Conservation (phyloP, 1,140 invertebrate species). For the Leptinotarsa texana region DNA sequence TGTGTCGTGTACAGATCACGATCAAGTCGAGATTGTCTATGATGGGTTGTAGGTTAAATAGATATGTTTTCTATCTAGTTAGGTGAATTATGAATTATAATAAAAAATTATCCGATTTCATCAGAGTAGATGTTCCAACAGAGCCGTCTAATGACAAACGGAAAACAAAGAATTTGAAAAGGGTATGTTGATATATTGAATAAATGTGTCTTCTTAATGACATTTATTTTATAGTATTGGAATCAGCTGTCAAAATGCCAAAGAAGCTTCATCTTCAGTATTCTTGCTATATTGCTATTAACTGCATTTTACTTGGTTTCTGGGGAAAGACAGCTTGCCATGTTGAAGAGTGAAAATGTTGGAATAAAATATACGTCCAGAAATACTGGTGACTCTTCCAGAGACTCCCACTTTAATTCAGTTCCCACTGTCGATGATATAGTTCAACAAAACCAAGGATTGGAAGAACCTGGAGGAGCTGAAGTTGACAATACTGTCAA, state of each 20-base stretch:
- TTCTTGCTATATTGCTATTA: conserved; percentile 60
- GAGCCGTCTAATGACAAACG: conserved; percentile 29
- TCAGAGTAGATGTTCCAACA: conserved; percentile 23
- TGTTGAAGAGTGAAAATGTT: conserved; percentile 48
- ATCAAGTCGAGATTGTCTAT: too few species aligned
- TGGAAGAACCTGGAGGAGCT: conserved; percentile 48
- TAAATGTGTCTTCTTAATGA: conserved; percentile 14
- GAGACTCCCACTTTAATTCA: conserved; percentile 31
- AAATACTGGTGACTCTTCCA: conserved; percentile 37
- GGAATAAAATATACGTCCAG: conserved; percentile 39
- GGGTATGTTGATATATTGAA: conserved; percentile 37
- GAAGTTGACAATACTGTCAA: conserved; percentile 41
- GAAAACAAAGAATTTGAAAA: conserved; percentile 40
- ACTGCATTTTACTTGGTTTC: conserved; percentile 64
- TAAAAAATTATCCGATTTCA: conserved; percentile 1
- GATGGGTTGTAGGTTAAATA: too few species aligned
- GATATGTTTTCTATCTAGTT: not conserved
- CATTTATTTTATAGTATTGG: conserved; percentile 69
- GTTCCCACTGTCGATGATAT: conserved; percentile 35
- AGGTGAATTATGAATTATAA: conserved; percentile 15
- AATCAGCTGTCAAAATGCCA: conserved; percentile 83
- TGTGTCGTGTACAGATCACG: too few species aligned
- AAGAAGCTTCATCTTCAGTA: conserved; percentile 70
- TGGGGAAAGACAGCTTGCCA: conserved; percentile 48
- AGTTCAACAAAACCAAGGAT: conserved; percentile 43